Percentiles rank a stretch among this genome's conserved stretches.
These are phyloP conservation scores for Philopotamus ludificatus DNA, from an alignment of 1,140 invertebrate genomes.

Conservation along the genomic window DNA sequence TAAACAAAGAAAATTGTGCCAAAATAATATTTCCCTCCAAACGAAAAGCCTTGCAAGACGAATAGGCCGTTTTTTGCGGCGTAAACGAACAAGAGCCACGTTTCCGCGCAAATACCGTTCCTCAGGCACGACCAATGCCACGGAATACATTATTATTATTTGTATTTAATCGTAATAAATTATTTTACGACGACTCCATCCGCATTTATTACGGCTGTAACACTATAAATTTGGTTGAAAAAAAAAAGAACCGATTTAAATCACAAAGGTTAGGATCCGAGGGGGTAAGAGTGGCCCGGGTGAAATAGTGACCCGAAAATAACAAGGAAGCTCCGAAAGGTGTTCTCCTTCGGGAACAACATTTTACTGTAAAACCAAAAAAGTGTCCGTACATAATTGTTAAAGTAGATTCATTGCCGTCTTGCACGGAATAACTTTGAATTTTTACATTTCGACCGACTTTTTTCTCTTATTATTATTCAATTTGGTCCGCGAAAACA, in stretches of 20 bases:
- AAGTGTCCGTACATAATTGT: conserved; percentile 13
- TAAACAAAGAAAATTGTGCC: too few relatives aligned
- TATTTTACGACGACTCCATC: background rate
- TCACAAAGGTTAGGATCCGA: background rate
- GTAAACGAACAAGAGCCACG: background rate
- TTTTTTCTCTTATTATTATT: too few relatives aligned
- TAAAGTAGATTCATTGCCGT: conserved; percentile 9
- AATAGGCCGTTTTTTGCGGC: too few relatives aligned
- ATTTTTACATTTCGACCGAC: too few relatives aligned
- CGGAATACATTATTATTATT: too few relatives aligned
- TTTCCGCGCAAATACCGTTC: background rate
- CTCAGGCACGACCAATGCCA: too few relatives aligned
- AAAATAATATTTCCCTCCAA: too few relatives aligned
- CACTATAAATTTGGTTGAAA: background rate
- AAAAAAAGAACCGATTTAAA: background rate
- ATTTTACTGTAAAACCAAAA: background rate
- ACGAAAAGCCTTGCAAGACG: too few relatives aligned
- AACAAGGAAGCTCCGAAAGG: background rate
- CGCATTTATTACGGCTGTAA: background rate
- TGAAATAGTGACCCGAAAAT: background rate
- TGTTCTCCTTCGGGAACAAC: background rate
- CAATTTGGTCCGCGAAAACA: too few relatives aligned
- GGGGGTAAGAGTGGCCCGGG: background rate
- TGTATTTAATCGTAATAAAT: background rate
- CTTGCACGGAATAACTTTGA: too few relatives aligned